phyloP scores from a whole-genome alignment of 2,113 vertebrate genomes.

The Amphiprion percula region DNA sequence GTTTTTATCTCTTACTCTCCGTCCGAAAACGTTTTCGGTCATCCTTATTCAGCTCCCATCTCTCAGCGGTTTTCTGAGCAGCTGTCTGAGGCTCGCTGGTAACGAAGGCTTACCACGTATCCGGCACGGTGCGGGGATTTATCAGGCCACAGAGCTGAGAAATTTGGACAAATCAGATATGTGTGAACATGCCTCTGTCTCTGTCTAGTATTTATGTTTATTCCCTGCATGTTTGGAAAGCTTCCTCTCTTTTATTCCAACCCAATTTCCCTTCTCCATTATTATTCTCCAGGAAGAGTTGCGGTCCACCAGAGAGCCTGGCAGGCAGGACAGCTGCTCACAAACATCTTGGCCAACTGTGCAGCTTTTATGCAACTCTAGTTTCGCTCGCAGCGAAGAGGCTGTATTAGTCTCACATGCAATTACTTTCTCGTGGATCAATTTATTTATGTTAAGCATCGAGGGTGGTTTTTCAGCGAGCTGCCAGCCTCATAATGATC shows the following conservation, averaged over 20 bases:
- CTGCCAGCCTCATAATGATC: slow-evolving; percentile 47
- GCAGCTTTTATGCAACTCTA: slow-evolving; percentile 36
- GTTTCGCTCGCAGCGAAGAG: slow-evolving; percentile 36
- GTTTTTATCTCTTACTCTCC: slow-evolving; percentile 23
- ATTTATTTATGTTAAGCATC: slow-evolving; percentile 57
- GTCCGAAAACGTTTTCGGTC: slow-evolving; percentile 21
- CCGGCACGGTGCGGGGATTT: slow-evolving; percentile 69
- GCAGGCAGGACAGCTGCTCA: slow-evolving; percentile 58
- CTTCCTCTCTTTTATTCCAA: slow-evolving; percentile 43
- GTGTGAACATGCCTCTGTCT: slow-evolving; percentile 64
- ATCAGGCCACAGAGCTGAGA: slow-evolving; percentile 69
- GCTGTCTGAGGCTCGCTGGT: slow-evolving; percentile 52
- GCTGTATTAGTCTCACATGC: slow-evolving; percentile 30
- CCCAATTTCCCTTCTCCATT: slow-evolving; percentile 55
- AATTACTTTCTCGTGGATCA: slow-evolving; percentile 60
- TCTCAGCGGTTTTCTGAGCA: slow-evolving; percentile 44
- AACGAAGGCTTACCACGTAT: slow-evolving; percentile 53
- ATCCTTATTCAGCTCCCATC: slow-evolving; percentile 34
- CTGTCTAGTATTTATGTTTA: slow-evolving; percentile 49
- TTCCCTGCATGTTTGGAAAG: slow-evolving; percentile 35
- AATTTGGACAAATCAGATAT: slow-evolving; percentile 73
- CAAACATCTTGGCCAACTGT: slow-evolving; percentile 39
- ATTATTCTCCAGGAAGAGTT: slow-evolving; percentile 39
- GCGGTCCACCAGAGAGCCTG: slow-evolving; percentile 41
- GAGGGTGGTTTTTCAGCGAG: slow-evolving; percentile 31